phyloP scores from a whole-genome alignment of 2,888 invertebrate genomes.

The Sepioteuthis lessoniana region DNA sequence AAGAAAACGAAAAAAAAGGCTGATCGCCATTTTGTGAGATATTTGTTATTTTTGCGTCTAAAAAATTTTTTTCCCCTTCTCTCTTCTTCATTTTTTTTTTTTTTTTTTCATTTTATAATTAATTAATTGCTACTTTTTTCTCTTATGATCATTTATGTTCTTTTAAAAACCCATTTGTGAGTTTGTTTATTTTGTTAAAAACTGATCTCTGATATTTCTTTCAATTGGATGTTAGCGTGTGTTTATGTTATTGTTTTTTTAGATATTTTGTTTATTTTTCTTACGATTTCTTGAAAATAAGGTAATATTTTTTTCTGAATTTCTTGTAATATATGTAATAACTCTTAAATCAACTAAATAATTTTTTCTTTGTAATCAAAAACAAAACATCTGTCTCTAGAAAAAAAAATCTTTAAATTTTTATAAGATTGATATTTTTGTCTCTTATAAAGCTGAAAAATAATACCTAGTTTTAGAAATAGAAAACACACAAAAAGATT shows the following conservation, averaged over 20 bases:
- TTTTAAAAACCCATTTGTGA: neutral
- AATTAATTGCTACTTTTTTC: neutral
- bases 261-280: neutral
- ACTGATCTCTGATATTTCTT: neutral
- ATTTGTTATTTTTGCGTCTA: conserved; percentile 3
- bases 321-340: neutral
- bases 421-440: neutral
- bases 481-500: neutral
- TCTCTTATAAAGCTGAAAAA: neutral
- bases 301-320: neutral
- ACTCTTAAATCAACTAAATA: neutral
- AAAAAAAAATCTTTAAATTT: neutral
- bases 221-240: neutral
- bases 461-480: neutral
- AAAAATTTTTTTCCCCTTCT: neutral
- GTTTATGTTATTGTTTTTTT: neutral
- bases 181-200: neutral
- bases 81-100: neutral
- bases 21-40: conserved; percentile 42
- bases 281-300: neutral
- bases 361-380: neutral
- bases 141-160: neutral
- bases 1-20: neutral
- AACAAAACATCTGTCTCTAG: neutral
- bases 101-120: no score